Evolutionary conservation across 2,888 invertebrate genomes (phyloP).

Genomic region (Dryococelus australis): DNA sequence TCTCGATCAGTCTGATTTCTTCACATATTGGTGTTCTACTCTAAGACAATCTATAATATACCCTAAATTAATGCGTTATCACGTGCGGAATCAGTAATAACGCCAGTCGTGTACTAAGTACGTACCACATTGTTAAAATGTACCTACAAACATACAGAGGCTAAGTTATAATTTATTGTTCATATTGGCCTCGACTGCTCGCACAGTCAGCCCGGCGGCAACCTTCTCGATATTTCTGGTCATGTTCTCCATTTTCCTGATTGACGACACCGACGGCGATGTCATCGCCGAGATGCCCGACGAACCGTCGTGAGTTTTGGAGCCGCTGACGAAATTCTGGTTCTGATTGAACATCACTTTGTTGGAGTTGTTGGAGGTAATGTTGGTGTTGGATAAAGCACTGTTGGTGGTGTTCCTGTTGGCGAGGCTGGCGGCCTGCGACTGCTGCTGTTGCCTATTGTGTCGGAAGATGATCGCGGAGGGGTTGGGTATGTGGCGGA

Average conservation of each 20-base stretch:
- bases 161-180: slow-evolving; percentile 25
- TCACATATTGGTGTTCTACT: background rate
- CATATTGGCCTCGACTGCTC: slow-evolving; percentile 45
- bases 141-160: background rate
- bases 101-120: background rate
- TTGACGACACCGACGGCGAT: slow-evolving; percentile 47
- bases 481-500: slow-evolving; percentile 71
- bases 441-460: slow-evolving; percentile 27
- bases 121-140: background rate
- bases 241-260: slow-evolving; percentile 51
- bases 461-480: slow-evolving; percentile 64
- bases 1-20: background rate
- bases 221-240: slow-evolving; percentile 52
- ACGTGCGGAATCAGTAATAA: background rate
- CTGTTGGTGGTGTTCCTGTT: background rate
- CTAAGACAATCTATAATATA: background rate
- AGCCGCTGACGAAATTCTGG: slow-evolving; percentile 21
- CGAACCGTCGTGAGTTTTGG: slow-evolving; percentile 9
- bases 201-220: slow-evolving; percentile 51
- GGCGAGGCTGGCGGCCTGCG: background rate
- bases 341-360: background rate
- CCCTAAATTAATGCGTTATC: background rate
- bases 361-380: slow-evolving; percentile 29
- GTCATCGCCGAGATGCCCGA: slow-evolving; percentile 7
- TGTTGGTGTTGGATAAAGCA: slow-evolving; percentile 4